Base-by-base conservation (phyloP, 1,140 invertebrate species). In the Diachasmimorpha longicaudata region DNA sequence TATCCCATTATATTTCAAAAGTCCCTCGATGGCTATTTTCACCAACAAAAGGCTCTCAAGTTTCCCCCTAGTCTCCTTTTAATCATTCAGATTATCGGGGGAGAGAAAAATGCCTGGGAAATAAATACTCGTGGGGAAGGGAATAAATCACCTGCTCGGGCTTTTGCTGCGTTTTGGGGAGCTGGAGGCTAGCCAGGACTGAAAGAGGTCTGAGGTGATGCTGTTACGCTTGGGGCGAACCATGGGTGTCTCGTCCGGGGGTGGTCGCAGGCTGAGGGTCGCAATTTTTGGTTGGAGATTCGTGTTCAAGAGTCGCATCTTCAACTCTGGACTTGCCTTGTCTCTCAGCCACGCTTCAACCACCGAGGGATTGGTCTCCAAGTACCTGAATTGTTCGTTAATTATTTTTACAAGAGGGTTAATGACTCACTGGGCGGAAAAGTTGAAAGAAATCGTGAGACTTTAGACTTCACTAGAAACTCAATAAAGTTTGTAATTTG, bases 161-260 rank as follows among this genome's bases (percentile, higher is more conserved):
- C 90, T 91, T 68, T 81, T 89, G 67, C 88, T 87, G 71, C 86
- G 81, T 78, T 89, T 91, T 1, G 93, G 93, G 9, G 87, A 91
- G 74, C 93, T 94, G 36, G 93, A 92, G 16, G 93, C 91, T 82
- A 96, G 89, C 95, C 94, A 96, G 70, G 93, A 90, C 82, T 96
- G 94, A 84, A 96, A 96, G 52, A 96, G 89, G 83, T 96, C 95
- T 63, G 94, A 95, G 8, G 94, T 95, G 42, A 96, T 93, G 55
- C 95, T 96, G 74, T 94, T 94, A 58, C 94, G 90, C 76, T 89
- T 89, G 42, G 79, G 83, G 25, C 82, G 77, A 14, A 68, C 81
- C 10, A 85, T 72, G 10, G 83, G 44, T 13, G 70, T 79, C 70
- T 85, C 84, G 71, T 93, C 92, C 9, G 91, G 90, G 52, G 21